Evolutionary conservation across 2,888 invertebrate genomes (phyloP).

Genomic region (Allophyes oxyacanthae): DNA sequence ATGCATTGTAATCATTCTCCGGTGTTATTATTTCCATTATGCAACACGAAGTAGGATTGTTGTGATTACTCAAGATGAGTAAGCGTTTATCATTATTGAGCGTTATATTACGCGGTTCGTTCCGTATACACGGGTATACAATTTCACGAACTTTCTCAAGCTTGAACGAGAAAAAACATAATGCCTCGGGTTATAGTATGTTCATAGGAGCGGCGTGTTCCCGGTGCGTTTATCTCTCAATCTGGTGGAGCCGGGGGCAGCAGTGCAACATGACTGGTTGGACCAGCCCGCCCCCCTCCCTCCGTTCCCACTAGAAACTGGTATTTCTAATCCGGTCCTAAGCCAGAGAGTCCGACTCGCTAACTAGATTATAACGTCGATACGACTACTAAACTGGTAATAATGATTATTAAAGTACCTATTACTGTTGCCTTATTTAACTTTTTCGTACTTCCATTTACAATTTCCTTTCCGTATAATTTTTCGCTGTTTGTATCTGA

Average conservation of each 20-base stretch:
- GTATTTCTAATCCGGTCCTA: slow-evolving; percentile 71
- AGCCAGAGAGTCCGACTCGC: slow-evolving; percentile 55
- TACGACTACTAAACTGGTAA: slow-evolving; percentile 61
- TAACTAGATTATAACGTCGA: slow-evolving; percentile 77
- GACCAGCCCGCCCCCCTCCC: slow-evolving; percentile 57
- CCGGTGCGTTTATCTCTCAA: slow-evolving; percentile 77
- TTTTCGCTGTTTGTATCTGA: slow-evolving; percentile 3
- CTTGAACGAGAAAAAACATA: slow-evolving; percentile 38
- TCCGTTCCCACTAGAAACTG: slow-evolving; percentile 63
- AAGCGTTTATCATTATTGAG: slow-evolving; percentile 59
- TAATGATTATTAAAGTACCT: slow-evolving; percentile 35
- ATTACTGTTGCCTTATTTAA: too few species aligned
- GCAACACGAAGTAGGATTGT: slow-evolving; percentile 47
- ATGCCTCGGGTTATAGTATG: slow-evolving; percentile 47
- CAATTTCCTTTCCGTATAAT: slow-evolving; percentile 17
- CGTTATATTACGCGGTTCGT: slow-evolving; percentile 45
- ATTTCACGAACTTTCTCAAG: slow-evolving; percentile 70
- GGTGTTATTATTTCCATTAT: slow-evolving; percentile 46
- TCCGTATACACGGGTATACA: slow-evolving; percentile 55
- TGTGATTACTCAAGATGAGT: slow-evolving; percentile 58
- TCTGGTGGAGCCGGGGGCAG: slow-evolving; percentile 70
- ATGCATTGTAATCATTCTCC: slow-evolving; percentile 50
- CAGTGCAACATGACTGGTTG: slow-evolving; percentile 74
- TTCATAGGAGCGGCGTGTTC: slow-evolving; percentile 61
- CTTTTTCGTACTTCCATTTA: slow-evolving; percentile 4